Percentiles rank a stretch among this genome's conserved stretches.
Evolutionary conservation across 2,113 vertebrate species (phyloP).

Genomic region (Hiodon alosoides): DNA sequence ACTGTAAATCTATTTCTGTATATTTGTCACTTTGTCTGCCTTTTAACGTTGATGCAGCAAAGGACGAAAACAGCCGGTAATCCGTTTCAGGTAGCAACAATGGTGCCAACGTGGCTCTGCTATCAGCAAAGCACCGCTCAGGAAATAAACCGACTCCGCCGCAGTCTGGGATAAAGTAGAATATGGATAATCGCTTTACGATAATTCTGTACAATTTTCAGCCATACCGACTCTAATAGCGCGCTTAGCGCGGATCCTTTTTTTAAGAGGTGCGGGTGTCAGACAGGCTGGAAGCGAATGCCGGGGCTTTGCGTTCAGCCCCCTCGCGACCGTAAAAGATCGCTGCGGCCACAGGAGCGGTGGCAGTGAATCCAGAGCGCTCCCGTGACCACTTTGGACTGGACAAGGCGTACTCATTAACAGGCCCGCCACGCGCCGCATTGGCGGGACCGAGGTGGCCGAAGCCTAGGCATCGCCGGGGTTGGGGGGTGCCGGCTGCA

Average conservation of each 20-base stretch:
- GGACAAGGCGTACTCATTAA: neutral
- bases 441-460: neutral
- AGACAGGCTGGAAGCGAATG: no score
- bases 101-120: neutral
- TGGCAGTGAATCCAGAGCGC: neutral
- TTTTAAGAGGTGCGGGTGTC: neutral
- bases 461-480: neutral
- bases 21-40: neutral
- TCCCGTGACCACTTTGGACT: neutral
- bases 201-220: neutral
- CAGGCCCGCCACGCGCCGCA: neutral
- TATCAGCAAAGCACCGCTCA: neutral
- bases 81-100: neutral
- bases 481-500: neutral
- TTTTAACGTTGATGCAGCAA: neutral
- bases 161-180: neutral
- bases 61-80: neutral
- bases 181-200: neutral
- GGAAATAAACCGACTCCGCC: neutral
- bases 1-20: neutral
- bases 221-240: neutral
- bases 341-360: neutral
- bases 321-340: neutral
- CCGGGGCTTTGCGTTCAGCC: neutral
- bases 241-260: neutral